These are phyloP conservation scores for Imbricaverruca yamaguchii DNA, from an alignment of 2,888 invertebrate genomes.

Conservation along the genomic window DNA sequence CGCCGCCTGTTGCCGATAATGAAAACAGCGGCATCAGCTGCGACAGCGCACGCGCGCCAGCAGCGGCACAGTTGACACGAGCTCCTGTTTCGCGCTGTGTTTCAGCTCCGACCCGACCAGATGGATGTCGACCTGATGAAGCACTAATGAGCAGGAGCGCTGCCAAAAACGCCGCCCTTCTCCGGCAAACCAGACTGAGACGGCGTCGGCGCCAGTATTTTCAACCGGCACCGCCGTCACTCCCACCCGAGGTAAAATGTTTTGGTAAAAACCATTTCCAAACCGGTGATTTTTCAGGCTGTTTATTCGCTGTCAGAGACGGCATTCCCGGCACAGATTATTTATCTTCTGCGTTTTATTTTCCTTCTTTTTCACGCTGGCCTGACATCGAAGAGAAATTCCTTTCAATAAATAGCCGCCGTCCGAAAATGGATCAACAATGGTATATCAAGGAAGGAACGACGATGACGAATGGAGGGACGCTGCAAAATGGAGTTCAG, in stretches of 20 bases:
- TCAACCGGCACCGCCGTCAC: not conserved
- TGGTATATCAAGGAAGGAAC: not conserved
- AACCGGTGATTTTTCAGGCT: conserved; percentile 16
- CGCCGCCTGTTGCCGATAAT: conserved; percentile 7
- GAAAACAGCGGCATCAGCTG: not conserved
- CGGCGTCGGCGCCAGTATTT: not conserved
- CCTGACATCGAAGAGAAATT: conserved; percentile 20
- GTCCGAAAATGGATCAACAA: conserved; percentile 13
- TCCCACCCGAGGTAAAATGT: not conserved
- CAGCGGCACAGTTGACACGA: not conserved
- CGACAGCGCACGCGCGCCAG: not conserved
- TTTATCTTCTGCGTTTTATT: conserved; percentile 19
- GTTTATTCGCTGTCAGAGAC: conserved; percentile 21
- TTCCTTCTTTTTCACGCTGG: conserved; percentile 22
- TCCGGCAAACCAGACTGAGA: not conserved
- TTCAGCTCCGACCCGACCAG: not conserved
- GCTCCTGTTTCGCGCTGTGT: not conserved
- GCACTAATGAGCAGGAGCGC: not conserved
- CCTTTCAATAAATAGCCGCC: conserved; percentile 4
- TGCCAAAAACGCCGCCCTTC: not conserved
- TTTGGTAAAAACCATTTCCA: conserved; percentile 16
- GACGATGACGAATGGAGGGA: not conserved
- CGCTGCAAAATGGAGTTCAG: conserved; percentile 15
- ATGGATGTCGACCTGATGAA: not conserved
- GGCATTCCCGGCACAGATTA: conserved; percentile 21